Conservation (phyloP, 2,888 invertebrate species). For the Antitype chi region DNA sequence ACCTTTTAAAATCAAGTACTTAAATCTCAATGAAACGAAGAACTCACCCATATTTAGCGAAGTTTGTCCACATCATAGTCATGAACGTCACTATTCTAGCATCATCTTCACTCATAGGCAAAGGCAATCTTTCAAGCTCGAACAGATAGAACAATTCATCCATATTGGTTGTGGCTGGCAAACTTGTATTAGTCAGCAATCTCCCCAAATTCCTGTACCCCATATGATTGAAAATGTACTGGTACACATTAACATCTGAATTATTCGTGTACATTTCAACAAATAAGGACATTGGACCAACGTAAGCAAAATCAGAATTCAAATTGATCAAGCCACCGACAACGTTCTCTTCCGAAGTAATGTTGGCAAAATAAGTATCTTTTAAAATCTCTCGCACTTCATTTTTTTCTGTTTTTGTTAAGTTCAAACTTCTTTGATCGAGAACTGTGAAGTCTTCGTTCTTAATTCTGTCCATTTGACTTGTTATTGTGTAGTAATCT, state of each 20-base stretch:
- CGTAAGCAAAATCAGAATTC: constrained; percentile 84
- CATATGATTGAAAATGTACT: constrained; percentile 84
- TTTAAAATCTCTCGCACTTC: constrained; percentile 78
- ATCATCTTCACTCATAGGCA: constrained; percentile 85
- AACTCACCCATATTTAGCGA: constrained; percentile 87
- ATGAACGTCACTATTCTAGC: constrained; percentile 85
- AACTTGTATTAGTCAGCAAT: constrained; percentile 82
- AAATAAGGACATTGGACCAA: constrained; percentile 84
- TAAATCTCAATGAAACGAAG: background rate
- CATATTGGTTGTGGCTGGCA: constrained; percentile 81
- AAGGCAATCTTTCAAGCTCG: constrained; percentile 82
- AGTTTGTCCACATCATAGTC: constrained; percentile 89
- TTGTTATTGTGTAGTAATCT: constrained; percentile 83
- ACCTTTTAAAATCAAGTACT: too few relatives aligned
- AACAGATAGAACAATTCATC: constrained; percentile 86
- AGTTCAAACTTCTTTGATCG: constrained; percentile 77
- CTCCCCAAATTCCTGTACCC: constrained; percentile 85
- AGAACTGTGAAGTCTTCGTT: constrained; percentile 82
- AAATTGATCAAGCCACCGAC: constrained; percentile 85
- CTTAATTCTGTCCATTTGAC: constrained; percentile 82
- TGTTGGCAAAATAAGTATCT: constrained; percentile 83
- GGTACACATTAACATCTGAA: constrained; percentile 76
- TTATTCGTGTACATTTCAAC: constrained; percentile 80
- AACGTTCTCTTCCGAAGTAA: constrained; percentile 79
- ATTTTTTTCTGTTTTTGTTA: constrained; percentile 75